A percentile compares a stretch with the other conserved stretches of the same genome.
Conservation (phyloP, 2,888 invertebrate genomes). For the Lithophane semibrunnea region DNA sequence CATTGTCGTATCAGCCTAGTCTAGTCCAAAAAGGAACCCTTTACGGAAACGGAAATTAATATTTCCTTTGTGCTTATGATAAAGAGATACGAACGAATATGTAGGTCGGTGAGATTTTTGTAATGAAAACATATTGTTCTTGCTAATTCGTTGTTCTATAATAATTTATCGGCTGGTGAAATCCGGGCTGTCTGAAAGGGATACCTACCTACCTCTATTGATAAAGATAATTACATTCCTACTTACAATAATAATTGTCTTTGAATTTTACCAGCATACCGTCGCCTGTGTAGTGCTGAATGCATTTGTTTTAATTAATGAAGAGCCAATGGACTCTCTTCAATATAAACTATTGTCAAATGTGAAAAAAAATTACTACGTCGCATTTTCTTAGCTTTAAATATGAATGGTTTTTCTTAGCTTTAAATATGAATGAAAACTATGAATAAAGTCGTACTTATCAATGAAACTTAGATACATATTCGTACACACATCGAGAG, state of each 20-base stretch:
- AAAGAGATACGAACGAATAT: constrained; percentile 61
- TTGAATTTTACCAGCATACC: neutral
- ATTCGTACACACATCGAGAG: too few species aligned
- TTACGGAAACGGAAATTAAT: constrained; percentile 77
- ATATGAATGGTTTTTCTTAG: too few species aligned
- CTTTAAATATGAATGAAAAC: too few species aligned
- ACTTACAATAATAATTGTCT: neutral
- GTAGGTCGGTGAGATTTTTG: constrained; percentile 60
- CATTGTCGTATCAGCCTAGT: constrained; percentile 41
- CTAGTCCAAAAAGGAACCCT: constrained; percentile 49
- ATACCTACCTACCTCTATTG: neutral
- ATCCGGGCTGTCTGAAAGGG: constrained; percentile 4
- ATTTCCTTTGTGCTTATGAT: constrained; percentile 74
- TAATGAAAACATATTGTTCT: constrained; percentile 55
- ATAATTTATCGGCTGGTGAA: constrained; percentile 14
- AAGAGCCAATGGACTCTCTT: neutral
- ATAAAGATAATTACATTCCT: constrained; percentile 3
- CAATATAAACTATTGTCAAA: neutral
- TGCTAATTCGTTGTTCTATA: constrained; percentile 39
- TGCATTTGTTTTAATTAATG: constrained; percentile 10
- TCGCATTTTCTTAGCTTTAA: too few species aligned
- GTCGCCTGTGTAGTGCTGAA: too few species aligned
- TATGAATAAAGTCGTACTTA: too few species aligned
- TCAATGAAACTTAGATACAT: too few species aligned
- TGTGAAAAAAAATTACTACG: too few species aligned